phyloP scores from a whole-genome alignment of 2,113 vertebrate species.

The Heteronetta atricapilla region DNA sequence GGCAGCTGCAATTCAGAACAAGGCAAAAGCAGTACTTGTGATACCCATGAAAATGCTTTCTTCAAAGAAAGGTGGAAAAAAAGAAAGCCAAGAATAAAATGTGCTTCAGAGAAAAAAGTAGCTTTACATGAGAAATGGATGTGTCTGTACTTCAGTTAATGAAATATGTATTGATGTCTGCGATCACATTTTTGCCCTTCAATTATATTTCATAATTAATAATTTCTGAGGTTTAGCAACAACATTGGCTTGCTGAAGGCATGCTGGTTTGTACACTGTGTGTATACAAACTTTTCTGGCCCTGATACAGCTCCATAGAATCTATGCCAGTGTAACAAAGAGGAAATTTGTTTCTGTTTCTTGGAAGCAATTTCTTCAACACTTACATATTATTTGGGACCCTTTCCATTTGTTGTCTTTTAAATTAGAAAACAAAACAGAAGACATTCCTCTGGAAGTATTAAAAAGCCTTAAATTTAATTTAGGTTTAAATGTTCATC shows the following conservation, averaged over 20 bases:
- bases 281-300: conserved; percentile 26
- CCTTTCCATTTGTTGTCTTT: conserved; percentile 11
- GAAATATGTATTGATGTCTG: conserved; percentile 13
- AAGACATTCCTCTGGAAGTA: conserved; percentile 13
- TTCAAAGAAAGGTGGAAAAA: not conserved
- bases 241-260: not conserved
- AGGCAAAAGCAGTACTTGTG: not conserved
- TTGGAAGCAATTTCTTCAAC: not conserved
- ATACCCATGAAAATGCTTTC: not conserved
- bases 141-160: not conserved
- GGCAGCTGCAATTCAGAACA: not conserved
- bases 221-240: conserved; percentile 21
- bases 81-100: not conserved
- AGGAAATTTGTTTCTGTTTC: not conserved
- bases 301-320: not conserved
- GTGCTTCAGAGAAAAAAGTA: not conserved
- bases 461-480: not conserved
- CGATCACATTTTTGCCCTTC: not conserved
- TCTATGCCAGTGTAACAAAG: not conserved
- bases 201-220: conserved; percentile 48
- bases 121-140: not conserved
- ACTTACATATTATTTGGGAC: not conserved
- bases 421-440: conserved; percentile 3
- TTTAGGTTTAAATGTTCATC: conserved; percentile 6
- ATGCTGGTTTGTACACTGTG: not conserved